Conservation (phyloP, 2,888 invertebrate species). For the Tetragonula carbonaria region DNA sequence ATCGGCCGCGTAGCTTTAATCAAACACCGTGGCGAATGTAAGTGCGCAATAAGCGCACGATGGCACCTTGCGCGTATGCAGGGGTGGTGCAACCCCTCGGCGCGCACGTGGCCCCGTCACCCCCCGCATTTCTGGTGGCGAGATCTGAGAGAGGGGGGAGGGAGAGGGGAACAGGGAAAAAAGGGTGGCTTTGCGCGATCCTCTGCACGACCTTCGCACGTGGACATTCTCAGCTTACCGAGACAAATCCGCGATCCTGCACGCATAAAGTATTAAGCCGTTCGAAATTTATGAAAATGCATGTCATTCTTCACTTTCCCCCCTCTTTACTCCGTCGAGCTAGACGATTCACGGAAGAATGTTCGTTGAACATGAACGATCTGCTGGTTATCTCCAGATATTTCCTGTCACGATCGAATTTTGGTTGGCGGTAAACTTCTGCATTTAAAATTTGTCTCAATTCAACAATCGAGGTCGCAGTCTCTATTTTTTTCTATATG, state of each 20-base stretch:
- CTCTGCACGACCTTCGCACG: conserved; percentile 75
- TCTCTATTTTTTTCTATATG: too few relatives aligned
- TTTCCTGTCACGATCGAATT: background rate
- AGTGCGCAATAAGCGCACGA: conserved; percentile 60
- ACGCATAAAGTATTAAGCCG: conserved; percentile 83
- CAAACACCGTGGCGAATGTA: conserved; percentile 70
- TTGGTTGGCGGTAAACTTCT: too few relatives aligned
- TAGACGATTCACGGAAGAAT: conserved; percentile 28
- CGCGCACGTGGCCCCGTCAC: conserved; percentile 76
- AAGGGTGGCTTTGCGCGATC: conserved; percentile 63
- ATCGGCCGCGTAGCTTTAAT: conserved; percentile 53
- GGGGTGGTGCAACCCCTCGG: conserved; percentile 70
- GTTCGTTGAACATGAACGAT: conserved; percentile 9
- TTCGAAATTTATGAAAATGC: conserved; percentile 83
- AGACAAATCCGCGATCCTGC: conserved; percentile 83
- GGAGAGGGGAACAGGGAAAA: conserved; percentile 9
- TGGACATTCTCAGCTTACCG: conserved; percentile 84
- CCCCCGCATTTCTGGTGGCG: conserved; percentile 74
- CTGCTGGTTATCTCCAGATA: background rate
- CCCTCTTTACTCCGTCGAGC: background rate
- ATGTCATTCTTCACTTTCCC: conserved; percentile 73
- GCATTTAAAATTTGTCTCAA: too few relatives aligned
- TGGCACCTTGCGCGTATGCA: conserved; percentile 76
- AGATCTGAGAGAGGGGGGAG: conserved; percentile 20
- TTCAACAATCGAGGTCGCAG: too few relatives aligned